Conservation (phyloP, 2,797 vertebrate genomes). For the Corythornis leucogaster region DNA sequence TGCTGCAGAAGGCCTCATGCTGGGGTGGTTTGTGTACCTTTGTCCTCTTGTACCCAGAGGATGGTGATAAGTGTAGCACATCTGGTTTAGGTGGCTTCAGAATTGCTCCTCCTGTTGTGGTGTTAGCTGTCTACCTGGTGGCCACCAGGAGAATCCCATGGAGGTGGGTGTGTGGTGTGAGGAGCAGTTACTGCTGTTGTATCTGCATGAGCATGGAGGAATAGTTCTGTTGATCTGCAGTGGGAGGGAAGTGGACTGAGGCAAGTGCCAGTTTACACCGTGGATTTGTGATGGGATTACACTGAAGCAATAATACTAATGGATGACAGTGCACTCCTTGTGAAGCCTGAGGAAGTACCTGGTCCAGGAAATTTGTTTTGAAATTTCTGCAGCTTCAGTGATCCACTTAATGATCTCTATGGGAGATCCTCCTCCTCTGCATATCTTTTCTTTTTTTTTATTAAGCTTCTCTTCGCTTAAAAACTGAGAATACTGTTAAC, state of each 20-base stretch:
- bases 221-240: not conserved
- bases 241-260: not conserved
- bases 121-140: not conserved
- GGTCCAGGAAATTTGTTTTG: slow-evolving; percentile 10
- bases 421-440: not conserved
- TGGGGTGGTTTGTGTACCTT: not conserved
- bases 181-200: not conserved
- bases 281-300: not conserved
- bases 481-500: not conserved
- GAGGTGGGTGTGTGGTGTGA: accelerated
- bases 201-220: not conserved
- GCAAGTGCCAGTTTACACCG: not conserved
- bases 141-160: not conserved
- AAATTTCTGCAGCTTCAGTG: not conserved
- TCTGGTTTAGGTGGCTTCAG: not conserved
- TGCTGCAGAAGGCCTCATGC: not conserved
- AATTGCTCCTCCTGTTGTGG: accelerated
- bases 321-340: not conserved
- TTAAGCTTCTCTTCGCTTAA: not conserved
- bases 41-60: too few relatives aligned
- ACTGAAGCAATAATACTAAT: not conserved
- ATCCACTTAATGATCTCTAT: not conserved
- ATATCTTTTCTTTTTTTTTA: not conserved
- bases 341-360: not conserved
- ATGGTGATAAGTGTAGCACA: accelerated